Base-by-base conservation (phyloP, 2,113 vertebrate genomes). In the Cololabis saira region DNA sequence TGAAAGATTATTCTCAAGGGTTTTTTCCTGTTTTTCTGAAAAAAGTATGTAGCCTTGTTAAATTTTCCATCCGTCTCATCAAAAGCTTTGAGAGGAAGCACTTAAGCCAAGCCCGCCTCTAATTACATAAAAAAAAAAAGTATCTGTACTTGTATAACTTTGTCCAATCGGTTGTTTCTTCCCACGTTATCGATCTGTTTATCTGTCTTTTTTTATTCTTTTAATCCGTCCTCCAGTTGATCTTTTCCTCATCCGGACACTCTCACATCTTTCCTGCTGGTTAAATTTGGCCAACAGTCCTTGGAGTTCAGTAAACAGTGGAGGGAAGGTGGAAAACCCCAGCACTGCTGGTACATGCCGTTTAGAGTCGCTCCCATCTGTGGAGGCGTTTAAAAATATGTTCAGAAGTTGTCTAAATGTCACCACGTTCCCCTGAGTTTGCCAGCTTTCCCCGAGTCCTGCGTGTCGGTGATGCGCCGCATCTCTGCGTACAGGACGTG, bases 401-500 rank as follows among this genome's bases (percentile, higher is more conserved):
- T 70, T 18, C 15, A 33, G 24, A 12, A 60, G 17, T 61, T 67
- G 41, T 59, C 58, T 24, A 44, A 78, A 70, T 5, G 8, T 37
- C 13, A 16, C 18, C 0, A 33, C 59, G 13, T 56, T 63, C 0
- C 0, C 61, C 47, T 57, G 48, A 13, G 47, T 52, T 40, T 47
- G 51, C 19, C 47, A 52, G 61, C 40, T 53, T 7, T n/a, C 52
- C 52, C 19, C n/a, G 3, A 48, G 55, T 30, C 27, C 12, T 50
- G 44, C 1, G 11, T 18, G 27, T 33, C 15, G 33, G 45, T 62
- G 67, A 9, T 40, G 19, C 3, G 1, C 10, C 68, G 18, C 63
- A 59, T 52, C 17, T 71, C 11, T 72, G 64, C 43, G 64, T 47
- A 49, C 64, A 80, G 78, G 78, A 78, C 18, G 19, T 74, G 68